Percentiles rank a stretch among this genome's conserved stretches.
Conservation (phyloP, 1,140 invertebrate genomes). For the Anthonomus grandis region DNA sequence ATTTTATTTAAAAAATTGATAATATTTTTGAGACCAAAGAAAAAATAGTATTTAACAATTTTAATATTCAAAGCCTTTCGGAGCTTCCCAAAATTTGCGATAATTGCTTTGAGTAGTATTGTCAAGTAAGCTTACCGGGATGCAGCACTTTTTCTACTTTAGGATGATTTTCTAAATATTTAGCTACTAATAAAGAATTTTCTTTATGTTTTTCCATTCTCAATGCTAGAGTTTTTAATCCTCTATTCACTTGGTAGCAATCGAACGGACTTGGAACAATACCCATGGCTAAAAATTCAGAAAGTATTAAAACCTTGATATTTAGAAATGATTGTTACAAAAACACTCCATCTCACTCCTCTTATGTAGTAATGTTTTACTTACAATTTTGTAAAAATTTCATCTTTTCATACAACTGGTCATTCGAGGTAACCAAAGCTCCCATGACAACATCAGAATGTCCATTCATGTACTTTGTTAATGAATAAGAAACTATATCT, state of each 20-base stretch:
- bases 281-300: conserved; percentile 68
- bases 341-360: too few relatives aligned
- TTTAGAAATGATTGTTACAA: not conserved
- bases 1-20: too few relatives aligned
- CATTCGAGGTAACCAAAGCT: conserved; percentile 70
- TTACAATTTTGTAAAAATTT: conserved; percentile 89
- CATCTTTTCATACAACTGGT: conserved; percentile 68
- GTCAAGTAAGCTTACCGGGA: conserved; percentile 60
- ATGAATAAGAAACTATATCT: conserved; percentile 88
- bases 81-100: not conserved
- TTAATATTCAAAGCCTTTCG: too few relatives aligned
- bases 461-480: conserved; percentile 99
- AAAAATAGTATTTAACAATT: too few relatives aligned
- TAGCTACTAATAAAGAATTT: conserved; percentile 74
- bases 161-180: conserved; percentile 75
- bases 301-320: too few relatives aligned
- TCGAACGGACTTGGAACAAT: conserved; percentile 95
- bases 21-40: too few relatives aligned
- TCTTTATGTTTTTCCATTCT: conserved; percentile 88
- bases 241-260: conserved; percentile 89
- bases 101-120: not conserved
- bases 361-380: conserved; percentile 26
- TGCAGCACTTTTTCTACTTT: conserved; percentile 79
- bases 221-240: conserved; percentile 89
- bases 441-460: conserved; percentile 99